Percentiles rank a stretch among this genome's conserved stretches.
Conservation (phyloP, 2,113 vertebrate genomes). For the Balaenoptera acutorostrata region DNA sequence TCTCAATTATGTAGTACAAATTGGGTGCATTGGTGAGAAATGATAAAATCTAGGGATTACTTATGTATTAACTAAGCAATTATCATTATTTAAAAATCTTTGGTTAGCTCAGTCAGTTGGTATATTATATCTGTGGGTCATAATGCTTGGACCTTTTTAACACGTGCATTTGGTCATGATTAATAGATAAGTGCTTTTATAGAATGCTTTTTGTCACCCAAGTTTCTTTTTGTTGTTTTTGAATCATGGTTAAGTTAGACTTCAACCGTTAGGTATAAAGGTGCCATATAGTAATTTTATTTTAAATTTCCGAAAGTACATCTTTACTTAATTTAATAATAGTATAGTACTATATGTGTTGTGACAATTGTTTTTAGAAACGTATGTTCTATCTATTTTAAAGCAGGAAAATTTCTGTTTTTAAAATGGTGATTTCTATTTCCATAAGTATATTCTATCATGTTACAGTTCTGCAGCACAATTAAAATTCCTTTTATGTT, state of each 20-base stretch:
- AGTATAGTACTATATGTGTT: neutral
- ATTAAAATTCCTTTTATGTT: neutral
- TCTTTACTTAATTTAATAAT: neutral
- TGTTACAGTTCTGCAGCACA: neutral
- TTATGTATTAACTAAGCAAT: neutral
- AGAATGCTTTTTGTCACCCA: neutral
- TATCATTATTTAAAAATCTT: neutral
- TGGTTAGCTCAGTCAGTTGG: neutral
- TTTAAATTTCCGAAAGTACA: neutral
- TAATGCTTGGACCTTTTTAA: neutral
- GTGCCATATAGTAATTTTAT: neutral
- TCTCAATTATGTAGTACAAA: neutral
- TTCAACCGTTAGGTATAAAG: neutral
- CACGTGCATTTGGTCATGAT: neutral
- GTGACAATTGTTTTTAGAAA: conserved; percentile 10
- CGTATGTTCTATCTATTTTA: neutral
- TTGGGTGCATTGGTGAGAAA: neutral
- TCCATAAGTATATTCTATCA: neutral
- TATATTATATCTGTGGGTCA: neutral
- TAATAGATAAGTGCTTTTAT: neutral
- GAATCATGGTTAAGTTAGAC: conserved; percentile 4
- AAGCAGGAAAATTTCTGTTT: conserved; percentile 8
- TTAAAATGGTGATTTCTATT: neutral
- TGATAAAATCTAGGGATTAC: neutral
- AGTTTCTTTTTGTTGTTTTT: conserved; percentile 10